Percentiles rank a stretch among this genome's conserved stretches.
Evolutionary conservation across 2,113 vertebrate genomes (phyloP).

Genomic region (Cyanoliseus patagonus): DNA sequence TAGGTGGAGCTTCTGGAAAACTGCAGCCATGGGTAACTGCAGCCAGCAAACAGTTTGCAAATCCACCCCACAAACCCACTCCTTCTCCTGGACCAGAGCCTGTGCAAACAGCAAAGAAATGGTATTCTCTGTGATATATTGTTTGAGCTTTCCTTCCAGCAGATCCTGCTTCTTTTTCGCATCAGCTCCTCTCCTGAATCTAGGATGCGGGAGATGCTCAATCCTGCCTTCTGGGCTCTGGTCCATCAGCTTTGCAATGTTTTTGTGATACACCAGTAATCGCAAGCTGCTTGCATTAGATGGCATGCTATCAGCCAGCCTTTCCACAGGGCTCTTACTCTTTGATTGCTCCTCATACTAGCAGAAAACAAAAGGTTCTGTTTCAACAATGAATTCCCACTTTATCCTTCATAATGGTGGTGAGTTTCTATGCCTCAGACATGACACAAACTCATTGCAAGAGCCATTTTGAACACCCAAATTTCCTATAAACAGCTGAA

Average conservation of each 20-base stretch:
- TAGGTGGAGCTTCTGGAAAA: background rate
- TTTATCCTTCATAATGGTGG: background rate
- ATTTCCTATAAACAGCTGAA: background rate
- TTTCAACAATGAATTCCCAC: background rate
- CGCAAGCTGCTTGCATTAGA: background rate
- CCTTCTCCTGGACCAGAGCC: background rate
- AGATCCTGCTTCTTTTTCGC: background rate
- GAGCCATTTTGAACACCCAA: background rate
- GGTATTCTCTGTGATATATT: background rate
- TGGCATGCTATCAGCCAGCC: background rate
- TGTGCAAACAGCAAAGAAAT: background rate
- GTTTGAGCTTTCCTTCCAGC: background rate
- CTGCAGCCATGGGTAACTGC: background rate
- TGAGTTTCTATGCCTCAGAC: background rate
- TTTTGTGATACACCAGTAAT: background rate
- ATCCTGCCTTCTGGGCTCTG: constrained; percentile 34
- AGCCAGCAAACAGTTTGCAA: background rate
- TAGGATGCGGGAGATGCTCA: background rate
- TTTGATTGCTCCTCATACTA: background rate
- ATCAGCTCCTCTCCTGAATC: background rate
- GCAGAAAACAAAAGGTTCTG: background rate
- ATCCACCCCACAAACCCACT: background rate
- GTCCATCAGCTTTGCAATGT: background rate
- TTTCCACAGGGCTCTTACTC: background rate
- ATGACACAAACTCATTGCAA: background rate